phyloP scores from a whole-genome alignment of 1,140 invertebrate species.

The Listronotus bonariensis region DNA sequence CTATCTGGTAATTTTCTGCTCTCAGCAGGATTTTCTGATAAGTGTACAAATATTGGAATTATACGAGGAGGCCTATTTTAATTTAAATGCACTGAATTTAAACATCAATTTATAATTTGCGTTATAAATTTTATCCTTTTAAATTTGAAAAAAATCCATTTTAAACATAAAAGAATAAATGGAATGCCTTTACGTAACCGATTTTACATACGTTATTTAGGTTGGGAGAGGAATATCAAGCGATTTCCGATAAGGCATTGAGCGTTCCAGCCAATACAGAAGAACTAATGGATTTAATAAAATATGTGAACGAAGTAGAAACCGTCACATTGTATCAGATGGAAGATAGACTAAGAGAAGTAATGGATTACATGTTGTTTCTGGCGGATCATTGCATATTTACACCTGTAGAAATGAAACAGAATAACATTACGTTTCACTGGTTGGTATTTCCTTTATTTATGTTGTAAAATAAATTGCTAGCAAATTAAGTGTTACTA shows the following conservation, averaged over 20 bases:
- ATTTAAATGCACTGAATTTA: too few species aligned
- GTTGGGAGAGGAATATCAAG: conserved; percentile 82
- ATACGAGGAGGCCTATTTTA: too few species aligned
- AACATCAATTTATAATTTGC: too few species aligned
- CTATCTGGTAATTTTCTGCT: too few species aligned
- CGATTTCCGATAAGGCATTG: conserved; percentile 78
- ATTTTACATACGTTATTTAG: conserved; percentile 56
- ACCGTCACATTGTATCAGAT: conserved; percentile 72
- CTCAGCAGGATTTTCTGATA: too few species aligned
- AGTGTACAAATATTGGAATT: too few species aligned
- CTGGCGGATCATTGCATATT: conserved; percentile 79
- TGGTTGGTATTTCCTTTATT: conserved; percentile 61
- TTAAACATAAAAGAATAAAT: conserved; percentile 29
- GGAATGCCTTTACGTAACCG: not conserved
- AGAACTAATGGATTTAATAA: conserved; percentile 81
- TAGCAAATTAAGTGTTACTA: too few species aligned
- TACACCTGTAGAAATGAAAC: conserved; percentile 81
- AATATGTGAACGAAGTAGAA: conserved; percentile 77
- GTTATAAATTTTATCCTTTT: too few species aligned
- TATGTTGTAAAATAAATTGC: too few species aligned
- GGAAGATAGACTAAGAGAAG: conserved; percentile 72
- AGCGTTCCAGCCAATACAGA: conserved; percentile 81
- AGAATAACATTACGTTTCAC: conserved; percentile 83
- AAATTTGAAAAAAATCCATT: conserved; percentile 61
- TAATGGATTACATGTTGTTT: conserved; percentile 73